A percentile compares a stretch with the other conserved stretches of the same genome.
Evolutionary conservation across 2,888 invertebrate genomes (phyloP).

Genomic region (Meiosimyza platycephala): DNA sequence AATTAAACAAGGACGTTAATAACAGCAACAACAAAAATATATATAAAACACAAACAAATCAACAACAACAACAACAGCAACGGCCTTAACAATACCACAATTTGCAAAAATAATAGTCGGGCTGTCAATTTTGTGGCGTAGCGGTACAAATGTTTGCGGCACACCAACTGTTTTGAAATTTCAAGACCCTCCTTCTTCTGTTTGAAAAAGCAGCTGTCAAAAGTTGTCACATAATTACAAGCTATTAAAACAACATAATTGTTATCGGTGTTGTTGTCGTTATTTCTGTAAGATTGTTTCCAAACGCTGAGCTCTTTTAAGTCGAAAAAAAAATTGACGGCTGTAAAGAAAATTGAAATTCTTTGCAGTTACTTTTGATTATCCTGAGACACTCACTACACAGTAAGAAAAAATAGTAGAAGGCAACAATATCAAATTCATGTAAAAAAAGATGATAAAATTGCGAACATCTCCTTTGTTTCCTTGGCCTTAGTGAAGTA

Average conservation of each 20-base stretch:
- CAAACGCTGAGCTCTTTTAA: not conserved
- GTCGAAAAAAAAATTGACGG: slow-evolving; percentile 17
- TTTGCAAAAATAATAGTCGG: too few species aligned
- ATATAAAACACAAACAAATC: too few species aligned
- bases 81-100: too few species aligned
- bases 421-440: too few species aligned
- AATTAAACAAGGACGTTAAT: too few species aligned
- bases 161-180: not conserved
- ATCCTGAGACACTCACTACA: slow-evolving; percentile 42
- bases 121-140: too few species aligned
- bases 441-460: too few species aligned
- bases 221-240: slow-evolving; percentile 53
- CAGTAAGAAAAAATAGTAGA: slow-evolving; percentile 35
- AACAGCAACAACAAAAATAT: too few species aligned
- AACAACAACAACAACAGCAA: too few species aligned
- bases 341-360: slow-evolving; percentile 41
- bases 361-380: slow-evolving; percentile 44
- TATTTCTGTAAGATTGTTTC: slow-evolving; percentile 24
- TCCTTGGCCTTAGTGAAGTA: too few species aligned
- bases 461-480: too few species aligned
- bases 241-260: slow-evolving; percentile 51
- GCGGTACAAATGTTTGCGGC: too few species aligned
- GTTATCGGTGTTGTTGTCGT: slow-evolving; percentile 41
- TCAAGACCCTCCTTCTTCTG: not conserved
- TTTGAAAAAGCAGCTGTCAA: slow-evolving; percentile 41